Evolutionary conservation across 1,140 invertebrate genomes (phyloP).

Genomic region (Meloidogyne chitwoodi): DNA sequence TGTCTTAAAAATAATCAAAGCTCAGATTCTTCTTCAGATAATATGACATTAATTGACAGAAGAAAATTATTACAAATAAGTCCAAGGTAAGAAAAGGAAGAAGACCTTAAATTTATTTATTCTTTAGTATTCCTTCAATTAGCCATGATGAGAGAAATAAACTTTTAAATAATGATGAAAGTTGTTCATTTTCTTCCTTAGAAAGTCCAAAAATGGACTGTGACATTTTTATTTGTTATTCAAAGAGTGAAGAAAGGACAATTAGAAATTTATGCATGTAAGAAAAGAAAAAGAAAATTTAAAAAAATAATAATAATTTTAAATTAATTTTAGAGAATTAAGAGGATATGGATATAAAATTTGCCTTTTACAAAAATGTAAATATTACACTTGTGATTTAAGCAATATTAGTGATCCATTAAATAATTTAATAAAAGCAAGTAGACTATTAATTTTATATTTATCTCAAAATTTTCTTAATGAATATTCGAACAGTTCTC

Average conservation of each 20-base stretch:
- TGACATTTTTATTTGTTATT: conserved; percentile 52
- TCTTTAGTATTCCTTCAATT: not conserved
- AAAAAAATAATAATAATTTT: too few species aligned
- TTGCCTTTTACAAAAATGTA: conserved; percentile 47
- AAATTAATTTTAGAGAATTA: conserved; percentile 36
- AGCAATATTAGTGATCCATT: not conserved
- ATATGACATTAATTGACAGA: not conserved
- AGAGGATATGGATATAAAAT: conserved; percentile 38
- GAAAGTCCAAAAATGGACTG: conserved; percentile 33
- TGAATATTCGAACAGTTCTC: not conserved
- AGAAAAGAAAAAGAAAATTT: not conserved
- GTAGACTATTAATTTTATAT: not conserved
- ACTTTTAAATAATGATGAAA: not conserved
- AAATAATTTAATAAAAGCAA: not conserved
- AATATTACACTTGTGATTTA: conserved; percentile 18
- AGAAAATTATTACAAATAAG: not conserved
- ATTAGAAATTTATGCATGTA: conserved; percentile 39
- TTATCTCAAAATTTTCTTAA: not conserved
- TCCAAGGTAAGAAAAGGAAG: not conserved
- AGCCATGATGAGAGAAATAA: not conserved
- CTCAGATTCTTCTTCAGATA: not conserved
- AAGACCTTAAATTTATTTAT: not conserved
- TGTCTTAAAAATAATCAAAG: not conserved
- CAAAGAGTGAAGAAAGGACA: conserved; percentile 45
- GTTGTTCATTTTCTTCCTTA: not conserved